Evolutionary conservation across 2,797 vertebrate genomes (phyloP).

Genomic region (Helarctos malayanus): DNA sequence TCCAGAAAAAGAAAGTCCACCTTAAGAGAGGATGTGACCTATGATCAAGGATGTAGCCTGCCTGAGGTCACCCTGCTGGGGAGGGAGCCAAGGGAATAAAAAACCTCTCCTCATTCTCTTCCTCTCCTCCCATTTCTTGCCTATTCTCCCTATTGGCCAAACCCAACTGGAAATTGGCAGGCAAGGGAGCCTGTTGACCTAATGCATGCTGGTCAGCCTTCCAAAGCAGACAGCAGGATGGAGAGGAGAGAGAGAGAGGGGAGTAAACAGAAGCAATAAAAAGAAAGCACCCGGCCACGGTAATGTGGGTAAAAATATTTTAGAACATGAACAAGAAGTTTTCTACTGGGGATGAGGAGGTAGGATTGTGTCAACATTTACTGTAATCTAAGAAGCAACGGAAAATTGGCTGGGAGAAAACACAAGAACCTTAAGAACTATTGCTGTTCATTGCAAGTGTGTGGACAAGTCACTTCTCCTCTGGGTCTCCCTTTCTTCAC

Average conservation of each 20-base stretch:
- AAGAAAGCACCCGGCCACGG: not conserved
- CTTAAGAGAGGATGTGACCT: not conserved
- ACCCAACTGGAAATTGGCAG: not conserved
- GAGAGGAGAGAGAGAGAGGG: not conserved
- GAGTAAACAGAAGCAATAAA: not conserved
- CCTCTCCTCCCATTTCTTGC: not conserved
- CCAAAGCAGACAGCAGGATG: not conserved
- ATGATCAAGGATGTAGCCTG: not conserved
- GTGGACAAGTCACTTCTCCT: not conserved
- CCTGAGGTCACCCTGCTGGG: fast-evolving
- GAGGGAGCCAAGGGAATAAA: not conserved
- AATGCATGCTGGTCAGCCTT: not conserved
- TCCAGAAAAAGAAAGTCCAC: not conserved
- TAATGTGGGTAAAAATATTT: not conserved
- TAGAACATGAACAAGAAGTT: not conserved
- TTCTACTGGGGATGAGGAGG: not conserved
- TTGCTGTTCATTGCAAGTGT: not conserved
- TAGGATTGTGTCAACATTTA: not conserved
- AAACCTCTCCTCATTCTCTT: not conserved
- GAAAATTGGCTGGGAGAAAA: not conserved
- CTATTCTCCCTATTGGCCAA: not conserved
- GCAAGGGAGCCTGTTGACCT: not conserved
- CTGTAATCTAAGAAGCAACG: not conserved
- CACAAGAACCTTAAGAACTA: not conserved
- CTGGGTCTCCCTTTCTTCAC: not conserved